Evolutionary conservation across 2,113 vertebrate species (phyloP), one percentile per base, ranked within the genome.

Genomic region (Nibea coibor): DNA sequence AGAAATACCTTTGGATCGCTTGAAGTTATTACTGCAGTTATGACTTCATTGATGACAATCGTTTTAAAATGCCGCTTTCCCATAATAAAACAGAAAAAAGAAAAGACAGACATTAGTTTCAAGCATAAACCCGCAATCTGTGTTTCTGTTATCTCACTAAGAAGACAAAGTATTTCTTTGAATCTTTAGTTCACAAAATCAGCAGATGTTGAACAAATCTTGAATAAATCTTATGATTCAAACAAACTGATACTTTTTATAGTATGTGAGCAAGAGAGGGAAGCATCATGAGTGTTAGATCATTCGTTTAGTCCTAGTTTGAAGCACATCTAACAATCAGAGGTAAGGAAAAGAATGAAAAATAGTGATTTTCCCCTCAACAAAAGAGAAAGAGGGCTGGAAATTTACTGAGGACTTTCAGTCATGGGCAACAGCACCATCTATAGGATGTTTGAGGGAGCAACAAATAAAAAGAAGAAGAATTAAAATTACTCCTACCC

Each of bases 381-480:
- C 65, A 74, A 61, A 58, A 20, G 57, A 80, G 31, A 57, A 39
- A 14, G 64, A 78, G 72, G 62, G 20, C 20, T 19, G 31, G 26
- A 65, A 22, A 0, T 14, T 35, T 3, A 2, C 53, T 2, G 57
- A 61, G 59, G 10, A 12, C 11, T 58, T 68, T 45, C 83, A 91
- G 66, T 63, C 71, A 42, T 91, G 93, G 93, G 12, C 73, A 87
- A 91, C 85, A 92, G 88, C 92, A 47, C 93, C 94, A 93, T 93
- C 95, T 94, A 80, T 86, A 72, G 95, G 90, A 62, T 4, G 17
- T 11, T 31, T 4, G 10, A 22, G 56, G 6, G 80, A 22, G 51
- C 47, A 43, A 42, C 58, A 68, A 59, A 56, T 42, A 78, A 47
- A 22, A 39, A 61, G 28, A 28, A 35, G 31, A 7, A 35, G 11